Base-by-base conservation (phyloP, 2,888 invertebrate genomes). In the Eucera pruinosa region DNA sequence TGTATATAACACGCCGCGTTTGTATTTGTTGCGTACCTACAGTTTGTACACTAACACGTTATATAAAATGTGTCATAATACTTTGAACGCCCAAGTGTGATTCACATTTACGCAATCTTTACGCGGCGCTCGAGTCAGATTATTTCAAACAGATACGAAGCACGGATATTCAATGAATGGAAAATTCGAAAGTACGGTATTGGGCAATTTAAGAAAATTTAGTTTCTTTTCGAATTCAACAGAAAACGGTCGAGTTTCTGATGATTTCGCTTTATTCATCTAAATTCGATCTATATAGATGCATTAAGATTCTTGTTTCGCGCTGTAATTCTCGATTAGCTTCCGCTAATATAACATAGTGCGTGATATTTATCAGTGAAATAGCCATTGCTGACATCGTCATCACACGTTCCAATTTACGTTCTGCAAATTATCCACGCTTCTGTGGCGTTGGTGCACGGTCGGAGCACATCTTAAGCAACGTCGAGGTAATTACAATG, bases 101-200 rank as follows among this genome's bases (percentile, higher is more conserved):
- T 69, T 82, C 82, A 78, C 66, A 75, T 81, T 81, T 75, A 78
- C 70, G 70, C 82, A 72, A 82, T 43, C 71, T 65, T 64, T 74
- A 68, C 70, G 69, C 36, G 70, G 55, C 25, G 64, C 66, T 73
- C 54, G 36, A 57, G 36, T 71, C 64, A 18, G 70, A 71, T 70
- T 71, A 61, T 65, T 75, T 60, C 45, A 30, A 77, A 74, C 20
- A 75, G 67, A 71, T 69, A 62, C 23, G 23, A 77, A 48, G 39
- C 64, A 48, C 50, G 61, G 72, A 69, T 81, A 54, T 72, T 69
- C 71, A 54, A 69, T 81, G 57, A 33, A 45, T 50, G 47, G 65
- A 81, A 72, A 80, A 72, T 69, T 72, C 61, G 71, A 77, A 71
- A 66, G 77, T 43, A 39, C 36, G 15, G 1, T 15, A 43, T 75